Evolutionary conservation across 2,113 vertebrate genomes (phyloP), one percentile per base, ranked within the genome.

Genomic region (Ciconia maguari): DNA sequence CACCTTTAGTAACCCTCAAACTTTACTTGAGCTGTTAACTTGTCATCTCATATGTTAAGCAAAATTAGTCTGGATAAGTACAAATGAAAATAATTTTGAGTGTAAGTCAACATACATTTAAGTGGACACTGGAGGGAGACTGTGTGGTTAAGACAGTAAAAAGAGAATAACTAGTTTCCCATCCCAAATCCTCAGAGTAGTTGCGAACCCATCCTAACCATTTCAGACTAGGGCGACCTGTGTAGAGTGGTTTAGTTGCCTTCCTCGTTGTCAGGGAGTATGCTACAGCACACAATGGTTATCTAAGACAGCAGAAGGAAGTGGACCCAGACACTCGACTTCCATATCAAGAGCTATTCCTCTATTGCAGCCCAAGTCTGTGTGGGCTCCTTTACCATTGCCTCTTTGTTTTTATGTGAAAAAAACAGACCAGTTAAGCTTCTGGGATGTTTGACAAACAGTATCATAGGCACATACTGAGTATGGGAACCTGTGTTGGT

Each of bases 401-500:
- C 24, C 11, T 32, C 55, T 60, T 87, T 11, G 4, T 6, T 89
- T 92, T 62, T 58, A 16, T 22, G 34, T 80, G 61, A 42, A 66
- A 93, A 61, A 16, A 15, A 2, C 34, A 44, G 11, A 8, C 1
- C 3, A 49, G 0, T 38, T 70, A 79, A 41, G 16, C 12, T 48
- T 57, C 49, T 75, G 24, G 11, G 4, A 11, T 69, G 8, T 70
- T 51, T 57, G 11, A 57, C 5, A 20, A 54, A 46, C 16, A 14
- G 21, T 38, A 22, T 66, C 11, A 11, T 26, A 76, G 52, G 4
- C 41, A 48, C 13, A 10, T 65, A 66, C 42, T 90, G 80, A 65
- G 7, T 80, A 29, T 25, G 20, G 15, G 20, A 60, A 55, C 10
- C 17, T 48, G 0, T 25, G 3, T 9, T 65, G 3, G 3, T 70